phyloP scores from a whole-genome alignment of 2,888 invertebrate species.

The Campoplex capitator region DNA sequence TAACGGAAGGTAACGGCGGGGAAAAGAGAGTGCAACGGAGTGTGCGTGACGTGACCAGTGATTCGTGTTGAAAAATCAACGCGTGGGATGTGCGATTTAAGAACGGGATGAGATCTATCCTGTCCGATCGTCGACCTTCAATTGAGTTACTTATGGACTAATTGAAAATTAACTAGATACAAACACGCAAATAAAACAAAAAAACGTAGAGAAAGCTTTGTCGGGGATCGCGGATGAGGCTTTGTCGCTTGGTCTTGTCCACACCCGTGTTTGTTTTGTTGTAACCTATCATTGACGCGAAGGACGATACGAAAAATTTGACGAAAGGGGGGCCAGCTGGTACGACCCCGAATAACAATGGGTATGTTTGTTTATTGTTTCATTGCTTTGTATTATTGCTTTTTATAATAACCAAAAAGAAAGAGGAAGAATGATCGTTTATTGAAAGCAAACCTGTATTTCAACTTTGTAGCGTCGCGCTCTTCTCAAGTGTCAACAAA shows the following conservation, averaged over 20 bases:
- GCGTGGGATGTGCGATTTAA: constrained; percentile 59
- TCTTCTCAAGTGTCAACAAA: constrained; percentile 27
- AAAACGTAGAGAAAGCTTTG: constrained; percentile 17
- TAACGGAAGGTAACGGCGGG: constrained; percentile 7
- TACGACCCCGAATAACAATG: constrained; percentile 41
- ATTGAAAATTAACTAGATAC: constrained; percentile 40
- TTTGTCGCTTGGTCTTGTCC: neutral
- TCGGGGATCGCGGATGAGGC: constrained; percentile 6
- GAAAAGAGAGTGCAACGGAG: constrained; percentile 25
- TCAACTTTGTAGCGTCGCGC: neutral
- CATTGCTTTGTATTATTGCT: neutral
- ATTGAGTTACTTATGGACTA: constrained; percentile 33
- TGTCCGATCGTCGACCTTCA: constrained; percentile 36
- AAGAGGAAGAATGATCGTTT: neutral
- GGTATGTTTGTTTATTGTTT: constrained; percentile 35
- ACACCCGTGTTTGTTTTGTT: constrained; percentile 20
- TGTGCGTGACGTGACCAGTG: constrained; percentile 46
- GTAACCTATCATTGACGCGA: neutral
- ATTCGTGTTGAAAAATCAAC: constrained; percentile 28
- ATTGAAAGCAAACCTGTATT: neutral
- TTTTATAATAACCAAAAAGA: neutral
- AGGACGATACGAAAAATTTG: neutral
- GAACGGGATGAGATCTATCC: constrained; percentile 25
- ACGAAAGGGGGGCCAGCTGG: neutral
- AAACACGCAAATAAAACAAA: neutral